These are phyloP conservation scores for Sebastes minor DNA, from an alignment of 2,797 vertebrate genomes.

Conservation along the genomic window DNA sequence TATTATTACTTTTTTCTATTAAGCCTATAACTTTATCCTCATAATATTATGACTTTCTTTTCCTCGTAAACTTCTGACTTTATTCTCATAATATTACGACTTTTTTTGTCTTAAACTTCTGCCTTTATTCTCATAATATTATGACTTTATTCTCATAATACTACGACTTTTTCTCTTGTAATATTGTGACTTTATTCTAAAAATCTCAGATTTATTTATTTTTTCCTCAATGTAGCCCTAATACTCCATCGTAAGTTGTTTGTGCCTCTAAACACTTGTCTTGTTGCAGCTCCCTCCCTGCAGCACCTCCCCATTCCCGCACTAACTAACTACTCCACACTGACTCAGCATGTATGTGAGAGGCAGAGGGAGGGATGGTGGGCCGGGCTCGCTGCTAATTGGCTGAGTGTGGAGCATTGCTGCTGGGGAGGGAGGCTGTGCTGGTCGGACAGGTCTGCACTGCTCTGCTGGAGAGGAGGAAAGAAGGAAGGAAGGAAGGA, in stretches of 20 bases:
- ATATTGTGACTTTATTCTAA: no score
- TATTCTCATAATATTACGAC: no score
- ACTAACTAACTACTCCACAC: slow-evolving; percentile 51
- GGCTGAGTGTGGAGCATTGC: slow-evolving; percentile 37
- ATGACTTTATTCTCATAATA: no score
- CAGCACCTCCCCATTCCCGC: slow-evolving; percentile 14
- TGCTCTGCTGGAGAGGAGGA: slow-evolving; percentile 17
- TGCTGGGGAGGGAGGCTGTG: slow-evolving; percentile 8
- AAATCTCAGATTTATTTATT: no score
- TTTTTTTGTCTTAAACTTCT: no score
- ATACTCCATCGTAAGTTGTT: not conserved
- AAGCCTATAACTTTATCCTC: no score
- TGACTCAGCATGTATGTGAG: slow-evolving; percentile 73
- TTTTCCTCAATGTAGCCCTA: no score
- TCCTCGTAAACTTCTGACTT: no score
- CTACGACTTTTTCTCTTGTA: no score
- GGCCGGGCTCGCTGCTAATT: slow-evolving; percentile 51
- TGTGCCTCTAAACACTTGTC: slow-evolving; percentile 23
- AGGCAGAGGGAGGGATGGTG: slow-evolving; percentile 31
- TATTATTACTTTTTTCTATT: no score
- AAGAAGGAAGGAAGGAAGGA: not conserved
- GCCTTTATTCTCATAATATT: no score
- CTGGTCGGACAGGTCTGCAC: slow-evolving; percentile 55
- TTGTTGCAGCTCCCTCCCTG: slow-evolving; percentile 14
- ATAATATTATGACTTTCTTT: no score